Conservation (phyloP, 2,113 vertebrate genomes). For the Halichoeres trimaculatus region DNA sequence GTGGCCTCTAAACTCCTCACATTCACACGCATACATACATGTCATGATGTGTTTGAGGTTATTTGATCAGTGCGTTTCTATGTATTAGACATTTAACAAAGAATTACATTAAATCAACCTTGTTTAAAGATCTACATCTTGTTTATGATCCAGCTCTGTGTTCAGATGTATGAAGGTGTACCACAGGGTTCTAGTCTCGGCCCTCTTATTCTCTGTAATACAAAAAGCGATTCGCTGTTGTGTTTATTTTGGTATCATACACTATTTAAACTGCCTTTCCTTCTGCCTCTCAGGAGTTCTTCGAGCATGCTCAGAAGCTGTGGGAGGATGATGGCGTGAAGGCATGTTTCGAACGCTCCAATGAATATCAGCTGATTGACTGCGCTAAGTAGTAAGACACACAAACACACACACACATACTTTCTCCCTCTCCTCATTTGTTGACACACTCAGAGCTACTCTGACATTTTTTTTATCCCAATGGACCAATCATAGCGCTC, state of each 20-base stretch:
- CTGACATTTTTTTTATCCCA: conserved; percentile 2
- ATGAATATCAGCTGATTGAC: conserved; percentile 85
- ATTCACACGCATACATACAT: neutral
- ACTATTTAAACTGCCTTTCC: too few species aligned
- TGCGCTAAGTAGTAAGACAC: conserved; percentile 81
- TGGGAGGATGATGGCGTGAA: conserved; percentile 82
- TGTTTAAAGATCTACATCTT: too few species aligned
- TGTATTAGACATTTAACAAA: too few species aligned
- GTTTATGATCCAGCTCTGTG: too few species aligned
- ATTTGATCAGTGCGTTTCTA: too few species aligned
- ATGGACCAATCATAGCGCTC: conserved; percentile 17
- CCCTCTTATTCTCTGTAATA: too few species aligned
- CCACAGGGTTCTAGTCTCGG: too few species aligned
- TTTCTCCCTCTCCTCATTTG: too few species aligned
- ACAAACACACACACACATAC: conserved; percentile 7
- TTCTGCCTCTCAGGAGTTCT: conserved; percentile 78
- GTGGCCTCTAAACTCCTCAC: neutral
- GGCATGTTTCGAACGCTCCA: conserved; percentile 80
- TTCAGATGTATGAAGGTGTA: too few species aligned
- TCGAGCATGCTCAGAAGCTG: conserved; percentile 79
- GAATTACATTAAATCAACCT: too few species aligned
- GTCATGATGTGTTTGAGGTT: neutral
- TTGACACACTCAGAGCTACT: neutral
- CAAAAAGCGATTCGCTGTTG: too few species aligned
- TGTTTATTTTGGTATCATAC: too few species aligned